Evolutionary conservation across 2,797 vertebrate genomes (phyloP), one percentile per base, ranked within the genome.

Genomic region (Liparis tanakae): DNA sequence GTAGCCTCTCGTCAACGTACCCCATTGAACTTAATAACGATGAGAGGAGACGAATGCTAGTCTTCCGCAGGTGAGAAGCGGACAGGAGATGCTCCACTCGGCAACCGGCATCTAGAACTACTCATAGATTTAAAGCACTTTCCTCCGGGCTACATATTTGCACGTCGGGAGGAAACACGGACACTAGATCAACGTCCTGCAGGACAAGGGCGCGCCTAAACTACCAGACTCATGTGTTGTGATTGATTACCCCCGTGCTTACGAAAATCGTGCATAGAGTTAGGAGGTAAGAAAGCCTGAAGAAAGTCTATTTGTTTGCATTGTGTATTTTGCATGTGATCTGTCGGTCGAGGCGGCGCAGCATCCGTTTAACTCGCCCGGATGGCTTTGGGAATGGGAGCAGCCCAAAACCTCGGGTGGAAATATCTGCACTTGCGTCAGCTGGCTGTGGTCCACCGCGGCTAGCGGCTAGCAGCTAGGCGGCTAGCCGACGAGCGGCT

Each of bases 341-440:
- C 1, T 18, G 18, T 65, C 20, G 48, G 4, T n/a, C 64, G 15
- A 20, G 67, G 54, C 48, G 67, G 81, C 72, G 85, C 88, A 84
- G 85, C 86, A 87, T 88, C 88, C 76, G 18, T 85, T 76, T 78
- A 81, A 66, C 78, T 81, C 61, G 58, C 66, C 66, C 79, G 80
- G 73, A 76, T 81, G 87, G 44, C 30, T 73, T 78, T 80, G 74
- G 77, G 87, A 87, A 78, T 75, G 82, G 70, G 78, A 90, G 81
- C 82, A 90, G 85, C 83, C 84, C 20, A 22, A 10, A 88, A 43
- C 48, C 73, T 79, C 43, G 88, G 86, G 76, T 92, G 90, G 82
- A 92, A 91, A 92, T 90, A 89, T 91, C 91, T 91, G 88, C 93
- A 92, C 92, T 92, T 88, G 90, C 91, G 92, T 93, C 93, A 93